Evolutionary conservation across 2,797 vertebrate species (phyloP), one percentile per base, ranked within the genome.

Genomic region (Vespertilio murinus): DNA sequence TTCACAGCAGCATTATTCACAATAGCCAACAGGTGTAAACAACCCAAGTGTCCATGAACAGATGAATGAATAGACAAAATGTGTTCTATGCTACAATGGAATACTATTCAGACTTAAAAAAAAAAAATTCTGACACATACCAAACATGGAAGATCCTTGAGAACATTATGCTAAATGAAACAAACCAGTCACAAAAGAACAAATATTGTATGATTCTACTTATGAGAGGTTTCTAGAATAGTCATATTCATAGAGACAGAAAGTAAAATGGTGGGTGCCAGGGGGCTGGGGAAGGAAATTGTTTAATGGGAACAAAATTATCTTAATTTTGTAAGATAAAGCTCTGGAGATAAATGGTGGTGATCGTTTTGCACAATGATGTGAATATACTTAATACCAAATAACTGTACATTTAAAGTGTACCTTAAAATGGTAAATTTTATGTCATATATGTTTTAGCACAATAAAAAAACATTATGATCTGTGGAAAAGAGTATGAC

Each of bases 131-230:
- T 70, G 49, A 42, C 6, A 65, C 3, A 88, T 16, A 6, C 59
- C 77, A 73, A 30, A 70, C 28, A 75, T 71, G 22, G 11, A 78
- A 73, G 30, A 73, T 73, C 47, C 38, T 30, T 79, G 47, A 85
- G 47, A 40, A 80, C 47, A 49, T 42, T 82, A 59, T 7, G 10
- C 18, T 17, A 47, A 69, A 38, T 70, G 42, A 91, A 82, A 91
- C n/a, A 88, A 92, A 28, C 14, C 45, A 69, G 49, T 94, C 35
- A 88, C 65, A 88, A 91, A 74, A 84, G 35, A 69, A 59, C 56
- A 59, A 59, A 84, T 77, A 49, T 5, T 38, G 4, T 88, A 25
- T 64, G 47, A 83, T 75, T 88, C 10, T 33, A 59, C 33, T 91
- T 73, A 59, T 59, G 11, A 59, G 56, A 59, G 25, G 25, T 25